Percentiles rank a stretch among this genome's conserved stretches.
These are phyloP conservation scores for Cyanoderma ruficeps DNA, from an alignment of 2,113 vertebrate genomes.

Conservation along the genomic window DNA sequence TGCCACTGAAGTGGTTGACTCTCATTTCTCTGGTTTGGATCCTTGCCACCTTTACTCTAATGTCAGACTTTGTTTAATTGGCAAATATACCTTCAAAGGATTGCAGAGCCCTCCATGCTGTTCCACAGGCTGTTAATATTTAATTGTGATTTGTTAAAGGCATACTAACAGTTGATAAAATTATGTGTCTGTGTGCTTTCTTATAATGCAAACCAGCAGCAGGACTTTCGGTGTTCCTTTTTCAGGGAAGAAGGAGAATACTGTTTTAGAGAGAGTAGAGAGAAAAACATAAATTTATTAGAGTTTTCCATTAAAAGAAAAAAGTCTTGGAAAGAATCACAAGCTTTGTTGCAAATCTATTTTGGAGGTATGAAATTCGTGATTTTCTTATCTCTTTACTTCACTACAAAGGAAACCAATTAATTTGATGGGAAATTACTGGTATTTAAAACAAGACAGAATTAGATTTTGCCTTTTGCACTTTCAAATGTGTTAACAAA, in stretches of 20 bases:
- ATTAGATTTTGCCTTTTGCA: neutral
- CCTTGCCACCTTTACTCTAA: constrained; percentile 79
- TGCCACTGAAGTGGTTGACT: constrained; percentile 79
- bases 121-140: constrained; percentile 76
- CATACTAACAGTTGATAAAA: constrained; percentile 75
- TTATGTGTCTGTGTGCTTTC: constrained; percentile 68
- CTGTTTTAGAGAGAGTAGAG: neutral
- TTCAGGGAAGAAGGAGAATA: neutral
- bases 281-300: neutral
- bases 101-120: constrained; percentile 67
- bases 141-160: constrained; percentile 81
- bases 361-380: neutral
- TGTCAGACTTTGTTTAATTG: constrained; percentile 83
- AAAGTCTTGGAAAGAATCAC: neutral
- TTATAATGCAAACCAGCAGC: constrained; percentile 63
- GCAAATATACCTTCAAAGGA: constrained; percentile 82
- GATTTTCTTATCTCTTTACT: neutral
- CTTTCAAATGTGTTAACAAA: neutral
- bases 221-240: constrained; percentile 28
- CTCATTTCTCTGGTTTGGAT: constrained; percentile 84
- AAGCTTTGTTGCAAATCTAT: neutral
- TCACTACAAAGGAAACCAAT: neutral
- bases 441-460: neutral
- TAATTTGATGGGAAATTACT: neutral
- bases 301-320: neutral